Evolutionary conservation across 2,888 invertebrate genomes (phyloP).

Genomic region (Drosophila suboccidentalis): DNA sequence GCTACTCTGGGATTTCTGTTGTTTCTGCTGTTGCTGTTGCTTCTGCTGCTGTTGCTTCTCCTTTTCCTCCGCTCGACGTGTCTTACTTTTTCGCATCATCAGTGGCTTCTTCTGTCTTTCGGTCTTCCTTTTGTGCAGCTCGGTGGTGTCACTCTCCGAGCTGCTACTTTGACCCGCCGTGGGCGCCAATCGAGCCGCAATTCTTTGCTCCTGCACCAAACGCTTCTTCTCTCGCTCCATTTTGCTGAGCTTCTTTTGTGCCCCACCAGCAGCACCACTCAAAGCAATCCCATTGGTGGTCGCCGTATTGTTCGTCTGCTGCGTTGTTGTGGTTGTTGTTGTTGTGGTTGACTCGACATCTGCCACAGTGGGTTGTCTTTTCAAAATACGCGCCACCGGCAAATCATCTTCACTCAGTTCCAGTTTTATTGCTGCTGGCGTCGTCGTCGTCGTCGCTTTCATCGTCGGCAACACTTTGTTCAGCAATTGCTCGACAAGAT

Average conservation of each 20-base stretch:
- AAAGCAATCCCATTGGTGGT: conserved; percentile 44
- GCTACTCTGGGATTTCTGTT: conserved; percentile 21
- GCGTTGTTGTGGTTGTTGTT: conserved; percentile 62
- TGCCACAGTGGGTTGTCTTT: conserved; percentile 40
- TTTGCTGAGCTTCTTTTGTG: conserved; percentile 80
- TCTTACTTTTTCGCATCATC: conserved; percentile 67
- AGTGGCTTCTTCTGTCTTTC: conserved; percentile 80
- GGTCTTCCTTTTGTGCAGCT: conserved; percentile 76
- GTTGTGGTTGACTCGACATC: conserved; percentile 61
- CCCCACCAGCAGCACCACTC: conserved; percentile 28
- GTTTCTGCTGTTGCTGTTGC: not conserved
- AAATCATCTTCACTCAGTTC: conserved; percentile 72
- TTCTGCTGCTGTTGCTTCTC: conserved; percentile 16
- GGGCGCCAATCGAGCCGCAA: conserved; percentile 81
- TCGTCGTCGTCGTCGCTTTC: not conserved
- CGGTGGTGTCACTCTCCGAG: conserved; percentile 86
- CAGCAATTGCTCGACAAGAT: conserved; percentile 91
- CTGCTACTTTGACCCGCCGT: conserved; percentile 85
- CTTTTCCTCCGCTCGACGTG: conserved; percentile 44
- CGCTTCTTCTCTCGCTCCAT: conserved; percentile 85
- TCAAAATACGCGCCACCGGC: conserved; percentile 64
- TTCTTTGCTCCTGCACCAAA: conserved; percentile 79
- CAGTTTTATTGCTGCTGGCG: conserved; percentile 42
- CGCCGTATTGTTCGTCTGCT: conserved; percentile 58
- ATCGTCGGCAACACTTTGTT: conserved; percentile 81